phyloP scores from a whole-genome alignment of 2,113 vertebrate genomes.

The Labeo rohita region DNA sequence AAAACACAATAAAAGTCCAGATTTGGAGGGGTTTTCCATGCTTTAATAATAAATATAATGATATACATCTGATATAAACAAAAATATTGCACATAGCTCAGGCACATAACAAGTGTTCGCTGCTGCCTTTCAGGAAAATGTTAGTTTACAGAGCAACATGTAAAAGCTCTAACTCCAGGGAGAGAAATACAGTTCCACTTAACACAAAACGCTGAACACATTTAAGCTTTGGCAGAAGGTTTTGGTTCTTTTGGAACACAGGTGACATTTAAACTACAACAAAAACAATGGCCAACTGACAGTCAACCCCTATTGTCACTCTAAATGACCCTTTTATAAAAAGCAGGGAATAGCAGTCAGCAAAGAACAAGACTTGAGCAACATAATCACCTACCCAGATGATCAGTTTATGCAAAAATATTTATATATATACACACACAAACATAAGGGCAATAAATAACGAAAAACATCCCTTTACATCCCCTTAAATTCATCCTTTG shows the following conservation, averaged over 20 bases:
- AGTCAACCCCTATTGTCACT: slow-evolving; percentile 46
- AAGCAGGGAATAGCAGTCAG: slow-evolving; percentile 52
- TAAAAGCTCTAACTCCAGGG: slow-evolving; percentile 67
- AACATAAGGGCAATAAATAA: slow-evolving; percentile 59
- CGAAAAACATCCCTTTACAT: slow-evolving; percentile 58
- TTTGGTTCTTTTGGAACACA: slow-evolving; percentile 64
- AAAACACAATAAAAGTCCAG: slow-evolving; percentile 19
- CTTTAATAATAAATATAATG: slow-evolving; percentile 79
- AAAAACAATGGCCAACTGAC: slow-evolving; percentile 51
- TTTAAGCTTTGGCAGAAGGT: slow-evolving; percentile 77
- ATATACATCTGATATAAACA: slow-evolving; percentile 71
- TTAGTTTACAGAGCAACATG: slow-evolving; percentile 60
- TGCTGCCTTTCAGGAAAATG: slow-evolving; percentile 64
- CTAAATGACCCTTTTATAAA: slow-evolving; percentile 45
- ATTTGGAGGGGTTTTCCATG: slow-evolving; percentile 67
- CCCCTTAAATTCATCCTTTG: slow-evolving; percentile 60
- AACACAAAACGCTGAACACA: slow-evolving; percentile 62
- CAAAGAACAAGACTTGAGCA: slow-evolving; percentile 62
- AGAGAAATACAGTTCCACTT: slow-evolving; percentile 59
- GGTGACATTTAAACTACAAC: slow-evolving; percentile 53
- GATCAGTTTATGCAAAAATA: slow-evolving; percentile 57
- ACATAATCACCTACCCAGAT: slow-evolving; percentile 74
- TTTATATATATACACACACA: slow-evolving; percentile 47
- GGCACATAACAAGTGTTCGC: slow-evolving; percentile 74
- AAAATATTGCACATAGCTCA: slow-evolving; percentile 79